Evolutionary conservation across 2,797 vertebrate species (phyloP).

Genomic region (Champsocephalus gunnari): DNA sequence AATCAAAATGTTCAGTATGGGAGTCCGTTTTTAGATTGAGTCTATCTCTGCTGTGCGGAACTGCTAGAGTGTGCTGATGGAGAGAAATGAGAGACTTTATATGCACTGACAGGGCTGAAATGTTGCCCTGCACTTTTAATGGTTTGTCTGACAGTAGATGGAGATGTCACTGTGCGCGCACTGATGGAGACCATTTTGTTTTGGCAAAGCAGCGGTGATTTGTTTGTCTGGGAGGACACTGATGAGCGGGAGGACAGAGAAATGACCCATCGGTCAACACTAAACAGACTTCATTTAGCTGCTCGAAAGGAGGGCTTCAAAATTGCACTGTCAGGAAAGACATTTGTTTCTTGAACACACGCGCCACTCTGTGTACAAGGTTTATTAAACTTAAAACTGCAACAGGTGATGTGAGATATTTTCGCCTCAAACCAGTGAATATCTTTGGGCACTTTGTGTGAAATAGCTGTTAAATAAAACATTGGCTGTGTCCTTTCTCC

Average conservation of each 20-base stretch:
- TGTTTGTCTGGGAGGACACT: constrained; percentile 76
- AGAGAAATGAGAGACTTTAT: constrained; percentile 86
- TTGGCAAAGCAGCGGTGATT: constrained; percentile 76
- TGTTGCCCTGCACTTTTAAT: constrained; percentile 85
- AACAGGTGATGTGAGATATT: constrained; percentile 29
- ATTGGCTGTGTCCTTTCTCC: constrained; percentile 46
- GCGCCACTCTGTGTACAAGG: constrained; percentile 14
- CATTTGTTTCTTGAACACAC: constrained; percentile 39
- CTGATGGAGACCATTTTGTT: constrained; percentile 82
- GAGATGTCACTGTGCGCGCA: constrained; percentile 78
- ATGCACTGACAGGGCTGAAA: constrained; percentile 85
- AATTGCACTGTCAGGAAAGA: constrained; percentile 47
- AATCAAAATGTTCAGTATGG: constrained; percentile 85
- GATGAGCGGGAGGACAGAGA: constrained; percentile 67
- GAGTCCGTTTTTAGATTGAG: constrained; percentile 81
- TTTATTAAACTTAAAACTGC: constrained; percentile 20
- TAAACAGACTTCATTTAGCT: constrained; percentile 69
- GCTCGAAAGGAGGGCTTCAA: constrained; percentile 47
- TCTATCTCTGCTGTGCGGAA: constrained; percentile 77
- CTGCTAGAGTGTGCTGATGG: constrained; percentile 85
- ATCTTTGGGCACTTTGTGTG: constrained; percentile 17
- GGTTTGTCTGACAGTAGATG: constrained; percentile 84
- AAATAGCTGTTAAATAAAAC: constrained; percentile 14
- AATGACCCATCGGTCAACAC: constrained; percentile 78
- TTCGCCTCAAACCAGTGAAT: constrained; percentile 10